Percentiles rank a stretch among this genome's conserved stretches.
phyloP scores from a whole-genome alignment of 35 echinoderm and acorn worm genomes.

The Strongylocentrotus purpuratus region DNA sequence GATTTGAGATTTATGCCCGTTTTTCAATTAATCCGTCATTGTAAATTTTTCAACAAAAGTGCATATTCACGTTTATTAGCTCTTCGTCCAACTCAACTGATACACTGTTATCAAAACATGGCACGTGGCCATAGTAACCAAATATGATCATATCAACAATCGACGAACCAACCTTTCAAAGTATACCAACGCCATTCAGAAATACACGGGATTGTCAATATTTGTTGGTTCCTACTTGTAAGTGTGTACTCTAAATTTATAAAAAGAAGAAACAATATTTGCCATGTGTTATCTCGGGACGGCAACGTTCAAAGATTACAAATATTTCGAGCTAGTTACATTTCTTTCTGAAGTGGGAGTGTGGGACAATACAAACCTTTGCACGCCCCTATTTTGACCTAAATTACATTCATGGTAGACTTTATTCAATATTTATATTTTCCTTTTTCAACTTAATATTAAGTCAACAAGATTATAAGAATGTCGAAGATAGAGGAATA shows the following conservation, averaged over 20 bases:
- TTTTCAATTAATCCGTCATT: too few species aligned
- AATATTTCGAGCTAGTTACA: background rate
- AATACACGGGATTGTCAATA: constrained; percentile 27
- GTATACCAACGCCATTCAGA: background rate
- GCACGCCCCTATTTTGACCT: constrained; percentile 6
- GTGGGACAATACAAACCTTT: background rate
- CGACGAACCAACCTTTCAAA: background rate
- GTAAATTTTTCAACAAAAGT: background rate
- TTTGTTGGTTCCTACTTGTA: constrained; percentile 6
- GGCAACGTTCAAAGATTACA: constrained; percentile 8
- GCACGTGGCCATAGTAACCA: background rate
- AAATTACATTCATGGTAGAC: background rate
- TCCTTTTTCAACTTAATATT: too few species aligned
- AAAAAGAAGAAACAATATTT: constrained; percentile 31
- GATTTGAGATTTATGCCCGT: too few species aligned
- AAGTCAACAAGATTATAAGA: too few species aligned
- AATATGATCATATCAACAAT: background rate
- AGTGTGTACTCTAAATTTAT: constrained; percentile 23
- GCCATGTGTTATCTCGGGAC: background rate
- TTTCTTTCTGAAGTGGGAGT: background rate
- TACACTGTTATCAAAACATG: background rate
- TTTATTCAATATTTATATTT: background rate
- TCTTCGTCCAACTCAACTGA: background rate
- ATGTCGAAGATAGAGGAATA: too few species aligned
- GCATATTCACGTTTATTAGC: background rate